Conservation (phyloP, 2,113 vertebrate genomes). For the Barbus barbus region DNA sequence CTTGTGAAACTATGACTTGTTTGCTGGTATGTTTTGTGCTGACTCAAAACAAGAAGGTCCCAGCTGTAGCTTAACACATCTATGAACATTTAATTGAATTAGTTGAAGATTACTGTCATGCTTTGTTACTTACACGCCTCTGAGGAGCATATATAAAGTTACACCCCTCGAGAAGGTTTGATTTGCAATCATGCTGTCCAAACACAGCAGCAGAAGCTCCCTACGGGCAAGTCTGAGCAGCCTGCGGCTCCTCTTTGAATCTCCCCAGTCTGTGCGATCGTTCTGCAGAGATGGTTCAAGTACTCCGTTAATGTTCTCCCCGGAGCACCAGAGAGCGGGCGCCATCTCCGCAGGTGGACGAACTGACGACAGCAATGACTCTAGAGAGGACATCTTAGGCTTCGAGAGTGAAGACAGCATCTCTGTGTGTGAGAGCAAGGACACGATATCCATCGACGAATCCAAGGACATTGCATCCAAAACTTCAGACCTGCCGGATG, state of each 20-base stretch:
- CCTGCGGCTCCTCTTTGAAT: conserved; percentile 16
- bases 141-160: conserved; percentile 39
- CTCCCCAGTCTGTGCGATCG: background rate
- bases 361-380: background rate
- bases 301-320: background rate
- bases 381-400: conserved; percentile 11
- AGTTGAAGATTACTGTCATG: conserved; percentile 39
- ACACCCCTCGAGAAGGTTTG: background rate
- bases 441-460: conserved; percentile 14
- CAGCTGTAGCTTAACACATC: background rate
- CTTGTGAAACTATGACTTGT: background rate
- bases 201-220: conserved; percentile 27
- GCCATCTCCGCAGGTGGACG: background rate
- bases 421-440: conserved; percentile 36
- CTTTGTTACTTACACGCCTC: conserved; percentile 32
- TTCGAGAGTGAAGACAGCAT: background rate
- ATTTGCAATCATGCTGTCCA: conserved; percentile 34
- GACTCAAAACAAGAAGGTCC: background rate
- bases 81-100: conserved; percentile 12
- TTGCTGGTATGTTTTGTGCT: background rate
- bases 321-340: background rate
- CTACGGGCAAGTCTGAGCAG: conserved; percentile 26
- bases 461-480: background rate
- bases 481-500: background rate
- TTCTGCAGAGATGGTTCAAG: background rate